Evolutionary conservation across 2,797 vertebrate genomes (phyloP).

Genomic region (Cebuella pygmaea): DNA sequence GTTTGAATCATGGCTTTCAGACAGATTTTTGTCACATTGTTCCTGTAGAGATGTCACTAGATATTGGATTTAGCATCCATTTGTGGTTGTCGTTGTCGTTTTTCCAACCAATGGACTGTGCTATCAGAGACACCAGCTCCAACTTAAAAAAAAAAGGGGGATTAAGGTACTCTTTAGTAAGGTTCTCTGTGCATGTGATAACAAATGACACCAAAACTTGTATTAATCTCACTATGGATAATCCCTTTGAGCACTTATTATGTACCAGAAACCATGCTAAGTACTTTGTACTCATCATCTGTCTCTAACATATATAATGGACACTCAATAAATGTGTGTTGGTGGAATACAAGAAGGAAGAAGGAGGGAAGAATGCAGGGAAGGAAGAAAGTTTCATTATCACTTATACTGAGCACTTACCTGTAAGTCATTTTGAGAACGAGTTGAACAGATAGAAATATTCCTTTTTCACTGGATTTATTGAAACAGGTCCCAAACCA

Average conservation of each 20-base stretch:
- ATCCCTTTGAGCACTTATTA: not conserved
- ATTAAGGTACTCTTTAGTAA: not conserved
- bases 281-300: not conserved
- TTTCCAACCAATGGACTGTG: not conserved
- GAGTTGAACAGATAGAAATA: not conserved
- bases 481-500: not conserved
- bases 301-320: not conserved
- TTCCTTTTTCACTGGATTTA: not conserved
- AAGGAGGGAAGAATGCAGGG: not conserved
- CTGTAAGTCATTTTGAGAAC: constrained; percentile 39
- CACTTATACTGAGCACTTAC: not conserved
- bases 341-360: not conserved
- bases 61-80: not conserved
- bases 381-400: not conserved
- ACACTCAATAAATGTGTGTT: not conserved
- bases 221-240: not conserved
- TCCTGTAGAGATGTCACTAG: not conserved
- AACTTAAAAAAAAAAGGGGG: not conserved
- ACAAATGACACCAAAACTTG: not conserved
- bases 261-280: not conserved
- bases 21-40: constrained; percentile 21
- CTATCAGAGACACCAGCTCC: not conserved
- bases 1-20: constrained; percentile 46
- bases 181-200: not conserved
- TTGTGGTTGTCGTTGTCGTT: not conserved